Conservation (phyloP, 2,797 vertebrate genomes). For the Rhinophrynus dorsalis region DNA sequence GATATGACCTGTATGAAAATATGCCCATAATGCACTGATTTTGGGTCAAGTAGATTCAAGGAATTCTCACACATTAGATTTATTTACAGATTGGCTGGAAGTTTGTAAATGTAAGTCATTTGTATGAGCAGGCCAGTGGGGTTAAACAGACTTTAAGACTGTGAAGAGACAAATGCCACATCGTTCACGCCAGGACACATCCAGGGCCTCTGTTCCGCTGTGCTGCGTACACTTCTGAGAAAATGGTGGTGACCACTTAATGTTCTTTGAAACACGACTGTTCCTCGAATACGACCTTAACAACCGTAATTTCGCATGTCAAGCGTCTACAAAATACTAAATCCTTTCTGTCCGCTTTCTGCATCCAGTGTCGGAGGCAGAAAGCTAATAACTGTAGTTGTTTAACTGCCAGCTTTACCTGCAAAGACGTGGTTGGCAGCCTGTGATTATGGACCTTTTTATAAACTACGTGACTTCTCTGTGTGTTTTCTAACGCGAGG, state of each 20-base stretch:
- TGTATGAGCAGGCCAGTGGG: no score
- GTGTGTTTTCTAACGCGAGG: no score
- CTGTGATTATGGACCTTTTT: constrained; percentile 1
- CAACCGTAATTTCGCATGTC: constrained; percentile 3
- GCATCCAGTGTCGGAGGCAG: neutral
- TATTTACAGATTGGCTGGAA: no score
- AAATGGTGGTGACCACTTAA: neutral
- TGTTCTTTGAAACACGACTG: constrained; percentile 8
- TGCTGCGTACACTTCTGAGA: neutral
- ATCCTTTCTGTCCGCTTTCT: neutral
- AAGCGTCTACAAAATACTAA: neutral
- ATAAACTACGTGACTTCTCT: neutral
- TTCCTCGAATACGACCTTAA: constrained; percentile 21
- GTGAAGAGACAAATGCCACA: no score
- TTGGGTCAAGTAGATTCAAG: no score
- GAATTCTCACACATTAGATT: no score
- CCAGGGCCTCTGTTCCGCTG: no score
- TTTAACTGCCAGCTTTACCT: constrained; percentile 14
- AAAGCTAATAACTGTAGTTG: constrained; percentile 17
- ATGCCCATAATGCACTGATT: no score
- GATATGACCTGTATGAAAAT: no score
- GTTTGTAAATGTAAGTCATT: no score
- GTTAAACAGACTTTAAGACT: no score
- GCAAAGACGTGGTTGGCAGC: neutral
- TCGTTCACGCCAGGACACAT: no score